Base-by-base conservation (phyloP, 1,140 invertebrate species). In the Metopolophium dirhodum region DNA sequence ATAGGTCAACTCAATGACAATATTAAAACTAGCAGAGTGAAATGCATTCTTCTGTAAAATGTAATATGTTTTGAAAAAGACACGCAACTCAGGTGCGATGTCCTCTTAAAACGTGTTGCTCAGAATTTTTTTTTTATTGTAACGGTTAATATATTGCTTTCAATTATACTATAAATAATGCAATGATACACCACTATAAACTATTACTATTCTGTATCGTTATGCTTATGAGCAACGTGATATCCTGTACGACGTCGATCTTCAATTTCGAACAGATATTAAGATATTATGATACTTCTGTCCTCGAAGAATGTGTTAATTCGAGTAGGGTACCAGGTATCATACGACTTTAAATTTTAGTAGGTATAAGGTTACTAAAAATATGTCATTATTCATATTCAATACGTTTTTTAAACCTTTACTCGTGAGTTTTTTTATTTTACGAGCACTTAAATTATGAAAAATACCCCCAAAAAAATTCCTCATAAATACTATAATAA, bases 371-470 rank as follows among this genome's bases (percentile, higher is more conserved):
- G 18, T 77, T 77, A 77, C 61, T 77, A 77, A 77, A 37, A 77
- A n/a, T 77, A 77, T 77, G 61, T 7, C 61, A 77, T 77, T n/a
- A 77, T 77, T 77, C n/a, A 77, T n/a, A n/a, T n/a, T n/a, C 30
- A 77, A n/a, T 77, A 7, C 61, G 14, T n/a, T n/a, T n/a, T 35
- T n/a, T 30, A n/a, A 77, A 77, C 30, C 61, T n/a, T 68, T 61
- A 61, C 11, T 77, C n/a, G 61, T n/a, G 14, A n/a, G n/a, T 18
- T 77, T 77, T 11, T 61, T n/a, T 54, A 54, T 23, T 77, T 77
- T 77, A 77, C n/a, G 61, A 77, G 61, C n/a, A 77, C 61, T 77
- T 77, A 77, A 77, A 77, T n/a, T 77, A 77, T n/a, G 61, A n/a
- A 77, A 68, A 77, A n/a, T 77, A 77, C 4, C n/a, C 61, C n/a